Conservation (phyloP, 2,888 invertebrate species). For the Zhuqinia jingwanae region DNA sequence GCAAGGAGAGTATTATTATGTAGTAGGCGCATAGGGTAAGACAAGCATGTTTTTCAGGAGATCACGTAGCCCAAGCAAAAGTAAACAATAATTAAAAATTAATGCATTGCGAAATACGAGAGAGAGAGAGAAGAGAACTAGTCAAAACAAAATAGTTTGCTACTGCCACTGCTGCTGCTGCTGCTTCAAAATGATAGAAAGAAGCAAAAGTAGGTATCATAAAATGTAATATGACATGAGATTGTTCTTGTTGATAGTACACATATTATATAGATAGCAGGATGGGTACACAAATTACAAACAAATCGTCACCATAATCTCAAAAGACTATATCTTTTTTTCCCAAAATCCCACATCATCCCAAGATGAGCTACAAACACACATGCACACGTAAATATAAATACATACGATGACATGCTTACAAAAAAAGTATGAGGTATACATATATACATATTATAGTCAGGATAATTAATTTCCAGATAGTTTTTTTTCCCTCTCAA, state of each 20-base stretch:
- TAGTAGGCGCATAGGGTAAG: too few species aligned
- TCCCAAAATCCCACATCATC: neutral
- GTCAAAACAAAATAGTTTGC: constrained; percentile 40
- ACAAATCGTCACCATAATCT: neutral
- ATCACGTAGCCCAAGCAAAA: neutral
- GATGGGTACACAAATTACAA: too few species aligned
- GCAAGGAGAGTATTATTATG: neutral
- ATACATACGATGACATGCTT: neutral
- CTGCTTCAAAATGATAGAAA: too few species aligned
- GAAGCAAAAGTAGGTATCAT: neutral
- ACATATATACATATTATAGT: too few species aligned
- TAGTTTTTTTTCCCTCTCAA: constrained; percentile 13
- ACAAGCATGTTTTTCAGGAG: too few species aligned
- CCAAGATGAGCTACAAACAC: neutral
- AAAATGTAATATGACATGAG: neutral
- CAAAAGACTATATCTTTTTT: neutral
- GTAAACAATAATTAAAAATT: neutral
- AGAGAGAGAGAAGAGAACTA: constrained; percentile 29
- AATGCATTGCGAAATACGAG: neutral
- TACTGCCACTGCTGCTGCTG: too few species aligned
- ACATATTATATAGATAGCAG: too few species aligned
- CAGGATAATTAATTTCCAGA: neutral
- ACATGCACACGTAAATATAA: neutral
- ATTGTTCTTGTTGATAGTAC: neutral
- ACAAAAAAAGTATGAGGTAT: neutral